These are phyloP conservation scores for Actinernus sp. DNA, from an alignment of 92 coral and sea anemone species.

Conservation along the genomic window DNA sequence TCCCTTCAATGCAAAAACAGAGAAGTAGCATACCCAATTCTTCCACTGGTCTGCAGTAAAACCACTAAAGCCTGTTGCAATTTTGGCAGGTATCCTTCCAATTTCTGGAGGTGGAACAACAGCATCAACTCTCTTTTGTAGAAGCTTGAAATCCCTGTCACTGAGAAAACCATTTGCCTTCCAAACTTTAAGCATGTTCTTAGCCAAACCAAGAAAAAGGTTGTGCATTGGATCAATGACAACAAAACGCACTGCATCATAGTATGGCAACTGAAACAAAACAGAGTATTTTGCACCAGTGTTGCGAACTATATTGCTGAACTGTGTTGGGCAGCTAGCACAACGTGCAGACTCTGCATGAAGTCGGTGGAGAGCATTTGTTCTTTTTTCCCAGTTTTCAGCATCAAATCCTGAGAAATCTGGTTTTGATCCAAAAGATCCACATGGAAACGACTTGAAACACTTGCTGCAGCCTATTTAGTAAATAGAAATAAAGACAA, in stretches of 20 bases:
- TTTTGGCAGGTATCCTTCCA: slow-evolving; percentile 59
- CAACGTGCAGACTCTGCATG: slow-evolving; percentile 37
- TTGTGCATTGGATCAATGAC: slow-evolving; percentile 64
- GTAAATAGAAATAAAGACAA: not conserved
- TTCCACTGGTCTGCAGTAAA: slow-evolving; percentile 82
- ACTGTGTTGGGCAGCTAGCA: slow-evolving; percentile 16
- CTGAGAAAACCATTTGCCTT: slow-evolving; percentile 30
- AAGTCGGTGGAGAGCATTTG: slow-evolving; percentile 35
- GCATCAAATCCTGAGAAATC: slow-evolving; percentile 59
- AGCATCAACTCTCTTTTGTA: slow-evolving; percentile 49
- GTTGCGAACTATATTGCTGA: slow-evolving; percentile 3
- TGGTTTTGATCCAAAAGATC: slow-evolving; percentile 41
- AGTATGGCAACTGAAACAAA: slow-evolving; percentile 54
- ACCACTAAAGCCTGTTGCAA: slow-evolving; percentile 53
- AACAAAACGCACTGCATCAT: slow-evolving; percentile 54
- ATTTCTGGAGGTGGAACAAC: slow-evolving; percentile 46
- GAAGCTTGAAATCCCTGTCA: slow-evolving; percentile 26
- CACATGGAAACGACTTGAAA: slow-evolving; percentile 42
- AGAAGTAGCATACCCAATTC: slow-evolving; percentile 45
- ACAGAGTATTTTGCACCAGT: slow-evolving; percentile 50
- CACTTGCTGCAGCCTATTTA: slow-evolving; percentile 62
- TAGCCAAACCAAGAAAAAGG: slow-evolving; percentile 54
- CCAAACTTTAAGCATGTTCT: slow-evolving; percentile 40
- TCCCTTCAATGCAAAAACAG: slow-evolving; percentile 58
- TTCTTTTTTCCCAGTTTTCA: slow-evolving; percentile 47